phyloP scores from a whole-genome alignment of 2,888 invertebrate species.

The Drosophila kuntzei region DNA sequence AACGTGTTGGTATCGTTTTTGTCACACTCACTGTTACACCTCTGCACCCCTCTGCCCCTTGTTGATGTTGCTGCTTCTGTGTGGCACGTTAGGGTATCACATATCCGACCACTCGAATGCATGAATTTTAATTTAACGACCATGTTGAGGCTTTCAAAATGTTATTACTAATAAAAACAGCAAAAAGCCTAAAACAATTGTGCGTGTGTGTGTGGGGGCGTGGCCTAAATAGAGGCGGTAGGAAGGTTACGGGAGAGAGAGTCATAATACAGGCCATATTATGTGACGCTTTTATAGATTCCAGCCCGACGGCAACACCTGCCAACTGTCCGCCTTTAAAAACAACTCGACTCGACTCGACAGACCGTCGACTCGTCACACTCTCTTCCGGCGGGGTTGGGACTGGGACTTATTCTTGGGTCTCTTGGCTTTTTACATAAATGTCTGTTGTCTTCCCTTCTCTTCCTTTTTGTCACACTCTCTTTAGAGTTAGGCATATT shows the following conservation, averaged over 20 bases:
- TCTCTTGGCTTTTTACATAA: constrained; percentile 1
- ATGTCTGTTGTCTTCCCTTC: background rate
- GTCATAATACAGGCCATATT: constrained; percentile 14
- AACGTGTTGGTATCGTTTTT: constrained; percentile 46
- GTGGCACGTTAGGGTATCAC: constrained; percentile 40
- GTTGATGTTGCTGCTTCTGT: constrained; percentile 12
- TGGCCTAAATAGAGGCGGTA: background rate
- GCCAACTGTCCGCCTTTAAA: constrained; percentile 39
- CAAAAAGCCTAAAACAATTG: constrained; percentile 26
- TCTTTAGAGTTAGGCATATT: background rate
- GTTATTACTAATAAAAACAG: constrained; percentile 77
- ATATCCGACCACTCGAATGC: constrained; percentile 60
- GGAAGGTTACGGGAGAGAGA: background rate
- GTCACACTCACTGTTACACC: constrained; percentile 19
- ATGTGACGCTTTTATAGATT: constrained; percentile 44
- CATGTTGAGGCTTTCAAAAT: constrained; percentile 78
- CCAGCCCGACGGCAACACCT: constrained; percentile 61
- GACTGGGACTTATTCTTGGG: background rate
- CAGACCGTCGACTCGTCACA: constrained; percentile 17
- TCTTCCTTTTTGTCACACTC: background rate
- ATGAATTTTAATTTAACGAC: constrained; percentile 70
- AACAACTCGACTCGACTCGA: background rate
- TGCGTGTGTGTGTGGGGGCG: constrained; percentile 6
- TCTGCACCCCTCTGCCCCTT: background rate
- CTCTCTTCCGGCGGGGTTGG: constrained; percentile 6